Percentiles rank a stretch among this genome's conserved stretches.
Evolutionary conservation across 1,140 invertebrate genomes (phyloP).

Genomic region (Archegozetes longisetosus): DNA sequence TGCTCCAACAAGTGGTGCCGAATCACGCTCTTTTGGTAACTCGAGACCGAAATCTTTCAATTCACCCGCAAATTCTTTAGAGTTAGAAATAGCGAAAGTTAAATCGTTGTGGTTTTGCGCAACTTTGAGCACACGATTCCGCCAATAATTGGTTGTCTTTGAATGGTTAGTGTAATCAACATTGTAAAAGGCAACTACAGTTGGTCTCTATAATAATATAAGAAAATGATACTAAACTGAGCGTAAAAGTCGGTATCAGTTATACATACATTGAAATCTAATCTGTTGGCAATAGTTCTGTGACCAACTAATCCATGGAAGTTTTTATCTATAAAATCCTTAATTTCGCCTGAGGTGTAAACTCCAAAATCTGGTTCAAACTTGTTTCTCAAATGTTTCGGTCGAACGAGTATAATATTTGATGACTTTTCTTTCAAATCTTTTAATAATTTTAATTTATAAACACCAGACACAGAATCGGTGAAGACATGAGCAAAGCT

Average conservation of each 20-base stretch:
- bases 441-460: conserved; percentile 25
- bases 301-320: conserved; percentile 79
- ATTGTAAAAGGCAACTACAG: conserved; percentile 78
- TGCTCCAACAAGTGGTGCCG: conserved; percentile 75
- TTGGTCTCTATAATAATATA: conserved; percentile 67
- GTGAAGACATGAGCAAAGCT: conserved; percentile 65
- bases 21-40: conserved; percentile 41
- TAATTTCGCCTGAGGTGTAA: conserved; percentile 49
- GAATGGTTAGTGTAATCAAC: conserved; percentile 94
- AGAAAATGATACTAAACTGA: conserved; percentile 73
- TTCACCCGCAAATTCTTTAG: conserved; percentile 82
- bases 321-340: conserved; percentile 61
- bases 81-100: conserved; percentile 74
- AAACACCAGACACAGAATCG: conserved; percentile 57
- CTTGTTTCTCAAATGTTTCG: conserved; percentile 73
- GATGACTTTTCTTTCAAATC: conserved; percentile 2
- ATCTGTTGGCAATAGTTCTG: conserved; percentile 36
- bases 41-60: conserved; percentile 84
- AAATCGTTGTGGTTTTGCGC: conserved; percentile 64
- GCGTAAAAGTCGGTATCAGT: conserved; percentile 34
- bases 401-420: conserved; percentile 62
- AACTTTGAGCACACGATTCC: conserved; percentile 88
- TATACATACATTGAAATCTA: not conserved
- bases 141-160: conserved; percentile 96
- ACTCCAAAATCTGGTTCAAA: conserved; percentile 63